Conservation (phyloP, 2,797 vertebrate species). For the Acanthiza pusilla region DNA sequence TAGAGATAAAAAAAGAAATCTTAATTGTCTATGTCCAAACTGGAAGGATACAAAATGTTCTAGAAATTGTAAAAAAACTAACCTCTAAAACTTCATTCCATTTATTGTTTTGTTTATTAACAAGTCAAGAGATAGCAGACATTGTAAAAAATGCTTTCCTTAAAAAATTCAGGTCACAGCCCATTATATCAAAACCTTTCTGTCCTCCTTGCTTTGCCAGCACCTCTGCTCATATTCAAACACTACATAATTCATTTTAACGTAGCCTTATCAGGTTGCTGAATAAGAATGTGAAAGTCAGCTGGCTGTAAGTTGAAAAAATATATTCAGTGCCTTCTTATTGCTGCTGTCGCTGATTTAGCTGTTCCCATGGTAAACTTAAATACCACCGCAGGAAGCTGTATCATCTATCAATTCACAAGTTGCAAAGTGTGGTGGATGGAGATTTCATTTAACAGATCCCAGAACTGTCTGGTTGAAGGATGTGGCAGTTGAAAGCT, state of each 20-base stretch:
- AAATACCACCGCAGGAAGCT: conserved; percentile 27
- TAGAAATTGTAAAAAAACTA: background rate
- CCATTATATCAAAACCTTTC: background rate
- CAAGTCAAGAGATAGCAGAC: background rate
- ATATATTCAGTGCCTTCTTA: conserved; percentile 11
- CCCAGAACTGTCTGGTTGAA: conserved; percentile 25
- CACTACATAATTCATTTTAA: conserved; percentile 39
- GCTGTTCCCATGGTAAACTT: conserved; percentile 47
- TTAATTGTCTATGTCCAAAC: background rate
- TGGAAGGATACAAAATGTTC: background rate
- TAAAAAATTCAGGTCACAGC: background rate
- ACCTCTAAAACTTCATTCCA: background rate
- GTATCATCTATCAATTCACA: conserved; percentile 29
- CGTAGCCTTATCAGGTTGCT: conserved; percentile 14
- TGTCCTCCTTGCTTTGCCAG: background rate
- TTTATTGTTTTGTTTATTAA: background rate
- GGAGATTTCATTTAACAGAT: conserved; percentile 37
- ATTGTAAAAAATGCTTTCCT: background rate
- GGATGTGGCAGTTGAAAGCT: conserved; percentile 17
- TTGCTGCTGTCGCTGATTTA: conserved; percentile 37
- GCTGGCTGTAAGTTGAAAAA: background rate
- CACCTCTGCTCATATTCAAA: background rate
- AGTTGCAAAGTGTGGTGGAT: conserved; percentile 27
- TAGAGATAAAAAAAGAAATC: background rate
- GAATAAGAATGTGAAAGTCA: conserved; percentile 41